Evolutionary conservation across 2,888 invertebrate genomes (phyloP), one percentile per base, ranked within the genome.

Genomic region (Diaphora mendica): DNA sequence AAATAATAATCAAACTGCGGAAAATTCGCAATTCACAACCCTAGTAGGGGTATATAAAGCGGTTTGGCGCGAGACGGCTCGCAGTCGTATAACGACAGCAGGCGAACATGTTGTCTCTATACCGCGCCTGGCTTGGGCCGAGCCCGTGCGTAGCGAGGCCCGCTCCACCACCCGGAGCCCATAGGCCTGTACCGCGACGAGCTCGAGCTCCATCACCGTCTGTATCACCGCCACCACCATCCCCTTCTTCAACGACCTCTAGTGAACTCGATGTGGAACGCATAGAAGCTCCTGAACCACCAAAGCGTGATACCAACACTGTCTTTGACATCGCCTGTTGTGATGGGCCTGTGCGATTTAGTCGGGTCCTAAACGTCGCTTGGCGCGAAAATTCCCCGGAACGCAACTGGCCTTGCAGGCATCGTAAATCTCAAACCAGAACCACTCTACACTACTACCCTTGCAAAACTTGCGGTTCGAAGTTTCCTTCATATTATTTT

Each of bases 401-500:
- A 68, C 98, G 98, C 90, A 98, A 97, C 90, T 98, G 98, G 86
- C 97, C 98, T 84, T 98, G 98, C 91, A 98, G 98, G 86, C 98
- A 98, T 87, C 97, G 98, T 84, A 98, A 98, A 89, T 97, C 93
- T 96, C 98, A 88, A 79, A 68, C 78, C 35, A 86, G 92, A 71
- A 96, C 98, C 91, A 97, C 98, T 87, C 97, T 98, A 0, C 98
- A 98, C 91, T 99, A 98, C 94, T 99, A 98, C 93, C 98, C 99
- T 0, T 99, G 99, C 93, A 99, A 98, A 93, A 98, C 98, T 0
- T 99, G 99, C 92, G 98, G 99, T 33, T 98, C 97, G 85, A 98
- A 98, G 91, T 99, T 99, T 91, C 99, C 99, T 2, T 98, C 98
- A 82, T 99, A 99, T 90, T 99, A 99, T 93, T 99, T 99, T 94